Evolutionary conservation across 2,797 vertebrate genomes (phyloP).

Genomic region (Sciurus vulgaris): DNA sequence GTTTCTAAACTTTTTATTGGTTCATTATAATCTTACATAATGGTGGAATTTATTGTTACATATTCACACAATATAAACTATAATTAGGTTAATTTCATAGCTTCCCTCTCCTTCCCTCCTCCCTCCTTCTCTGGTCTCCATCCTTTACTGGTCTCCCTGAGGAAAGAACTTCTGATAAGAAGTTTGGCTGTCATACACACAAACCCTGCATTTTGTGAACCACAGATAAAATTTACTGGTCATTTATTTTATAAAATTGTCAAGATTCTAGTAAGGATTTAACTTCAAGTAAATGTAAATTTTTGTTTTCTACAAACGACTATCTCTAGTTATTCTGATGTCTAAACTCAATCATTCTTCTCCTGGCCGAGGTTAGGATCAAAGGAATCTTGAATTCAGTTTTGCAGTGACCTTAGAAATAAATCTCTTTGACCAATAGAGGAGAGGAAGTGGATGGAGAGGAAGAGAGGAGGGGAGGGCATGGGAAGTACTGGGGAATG

Average conservation of each 20-base stretch:
- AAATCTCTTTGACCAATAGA: neutral
- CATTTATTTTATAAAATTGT: neutral
- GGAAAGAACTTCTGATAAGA: neutral
- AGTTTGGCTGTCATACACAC: neutral
- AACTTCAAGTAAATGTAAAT: neutral
- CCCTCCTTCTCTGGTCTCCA: no score
- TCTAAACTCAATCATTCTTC: conserved; percentile 22
- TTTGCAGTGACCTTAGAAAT: neutral
- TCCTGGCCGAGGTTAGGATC: neutral
- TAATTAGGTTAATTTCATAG: no score
- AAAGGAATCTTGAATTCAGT: neutral
- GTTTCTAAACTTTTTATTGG: no score
- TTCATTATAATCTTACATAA: no score
- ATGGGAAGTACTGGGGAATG: no score
- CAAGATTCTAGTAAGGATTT: conserved; percentile 31
- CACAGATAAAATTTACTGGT: neutral
- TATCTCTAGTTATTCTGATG: neutral
- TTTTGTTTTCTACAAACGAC: neutral
- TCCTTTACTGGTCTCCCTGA: no score
- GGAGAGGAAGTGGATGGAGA: no score
- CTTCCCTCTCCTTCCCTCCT: no score
- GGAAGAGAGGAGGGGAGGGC: no score
- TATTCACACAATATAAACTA: no score
- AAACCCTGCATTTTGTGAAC: neutral
- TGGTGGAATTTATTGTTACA: no score